Percentiles rank a stretch among this genome's conserved stretches.
These are phyloP conservation scores for Solen grandis DNA, from an alignment of 1,140 invertebrate genomes.

Conservation along the genomic window DNA sequence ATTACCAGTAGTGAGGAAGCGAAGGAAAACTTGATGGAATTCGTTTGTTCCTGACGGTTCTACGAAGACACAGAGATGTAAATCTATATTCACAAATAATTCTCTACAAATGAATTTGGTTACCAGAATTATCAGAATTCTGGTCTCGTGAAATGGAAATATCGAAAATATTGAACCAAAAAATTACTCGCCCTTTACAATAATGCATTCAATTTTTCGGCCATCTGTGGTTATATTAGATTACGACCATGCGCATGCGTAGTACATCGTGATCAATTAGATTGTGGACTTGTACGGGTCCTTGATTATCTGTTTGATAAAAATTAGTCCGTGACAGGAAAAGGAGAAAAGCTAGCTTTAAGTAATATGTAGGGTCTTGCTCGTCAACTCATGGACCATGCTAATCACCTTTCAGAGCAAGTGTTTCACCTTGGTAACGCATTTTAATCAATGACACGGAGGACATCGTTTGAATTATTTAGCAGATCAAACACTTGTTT, in stretches of 20 bases:
- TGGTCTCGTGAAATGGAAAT: constrained; percentile 48
- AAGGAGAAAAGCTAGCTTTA: too few relatives aligned
- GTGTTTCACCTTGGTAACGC: too few relatives aligned
- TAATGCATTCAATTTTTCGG: constrained; percentile 43
- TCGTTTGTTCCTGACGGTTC: constrained; percentile 50
- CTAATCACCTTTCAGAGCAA: too few relatives aligned
- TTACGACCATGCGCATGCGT: constrained; percentile 47
- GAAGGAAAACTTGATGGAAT: constrained; percentile 34
- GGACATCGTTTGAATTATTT: too few relatives aligned
- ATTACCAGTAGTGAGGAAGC: constrained; percentile 31
- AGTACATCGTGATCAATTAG: too few relatives aligned
- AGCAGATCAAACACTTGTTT: too few relatives aligned
- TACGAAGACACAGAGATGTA: constrained; percentile 19
- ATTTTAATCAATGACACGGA: too few relatives aligned
- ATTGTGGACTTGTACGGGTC: too few relatives aligned
- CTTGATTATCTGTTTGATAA: too few relatives aligned
- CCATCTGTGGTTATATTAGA: constrained; percentile 56
- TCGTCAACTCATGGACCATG: too few relatives aligned
- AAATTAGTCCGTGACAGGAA: too few relatives aligned
- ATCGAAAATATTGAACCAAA: constrained; percentile 41
- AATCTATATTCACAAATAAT: constrained; percentile 55
- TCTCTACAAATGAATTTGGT: constrained; percentile 54
- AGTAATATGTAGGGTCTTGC: too few relatives aligned
- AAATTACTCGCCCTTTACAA: constrained; percentile 38
- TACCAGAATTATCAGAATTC: constrained; percentile 53